These are phyloP conservation scores for Hypothenemus hampei DNA, from an alignment of 1,140 invertebrate genomes.

Conservation along the genomic window DNA sequence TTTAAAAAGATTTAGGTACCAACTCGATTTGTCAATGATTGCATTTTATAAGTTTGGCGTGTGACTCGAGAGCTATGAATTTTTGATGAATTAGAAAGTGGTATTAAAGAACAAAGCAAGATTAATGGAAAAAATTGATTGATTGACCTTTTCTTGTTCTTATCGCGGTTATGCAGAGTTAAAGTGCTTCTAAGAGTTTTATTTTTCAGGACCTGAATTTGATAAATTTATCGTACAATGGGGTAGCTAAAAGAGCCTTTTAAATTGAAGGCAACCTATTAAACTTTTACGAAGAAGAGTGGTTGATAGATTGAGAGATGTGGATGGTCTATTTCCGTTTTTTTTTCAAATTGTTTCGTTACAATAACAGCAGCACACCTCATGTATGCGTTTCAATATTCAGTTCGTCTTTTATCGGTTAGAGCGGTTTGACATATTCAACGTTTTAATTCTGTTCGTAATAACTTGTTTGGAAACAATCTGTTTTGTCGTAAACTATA, in stretches of 20 bases:
- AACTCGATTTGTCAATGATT: not conserved
- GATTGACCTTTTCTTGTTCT: slow-evolving; percentile 26
- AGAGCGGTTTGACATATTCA: too few relatives aligned
- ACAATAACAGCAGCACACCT: too few relatives aligned
- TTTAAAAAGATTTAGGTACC: not conserved
- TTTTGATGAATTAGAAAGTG: slow-evolving; percentile 16
- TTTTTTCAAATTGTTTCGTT: too few relatives aligned
- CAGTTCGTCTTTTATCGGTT: too few relatives aligned
- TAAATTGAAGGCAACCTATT: slow-evolving; percentile 19
- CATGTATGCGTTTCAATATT: too few relatives aligned
- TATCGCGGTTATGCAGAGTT: slow-evolving; percentile 24
- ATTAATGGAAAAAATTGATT: slow-evolving; percentile 28
- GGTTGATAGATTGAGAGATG: slow-evolving; percentile 18
- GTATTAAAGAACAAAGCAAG: slow-evolving; percentile 19
- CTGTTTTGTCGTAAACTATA: too few relatives aligned
- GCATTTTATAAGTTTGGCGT: not conserved
- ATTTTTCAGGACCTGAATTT: slow-evolving; percentile 14
- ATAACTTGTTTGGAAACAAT: too few relatives aligned
- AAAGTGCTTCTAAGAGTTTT: slow-evolving; percentile 25
- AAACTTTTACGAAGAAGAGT: slow-evolving; percentile 21
- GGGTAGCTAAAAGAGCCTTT: slow-evolving; percentile 10
- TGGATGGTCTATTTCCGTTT: too few relatives aligned
- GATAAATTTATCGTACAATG: slow-evolving; percentile 21
- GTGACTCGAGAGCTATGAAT: slow-evolving; percentile 13
- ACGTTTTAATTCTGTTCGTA: too few relatives aligned